Percentiles rank a stretch among this genome's conserved stretches.
Conservation (phyloP, 2,888 invertebrate species). For the Deilephila elpenor region DNA sequence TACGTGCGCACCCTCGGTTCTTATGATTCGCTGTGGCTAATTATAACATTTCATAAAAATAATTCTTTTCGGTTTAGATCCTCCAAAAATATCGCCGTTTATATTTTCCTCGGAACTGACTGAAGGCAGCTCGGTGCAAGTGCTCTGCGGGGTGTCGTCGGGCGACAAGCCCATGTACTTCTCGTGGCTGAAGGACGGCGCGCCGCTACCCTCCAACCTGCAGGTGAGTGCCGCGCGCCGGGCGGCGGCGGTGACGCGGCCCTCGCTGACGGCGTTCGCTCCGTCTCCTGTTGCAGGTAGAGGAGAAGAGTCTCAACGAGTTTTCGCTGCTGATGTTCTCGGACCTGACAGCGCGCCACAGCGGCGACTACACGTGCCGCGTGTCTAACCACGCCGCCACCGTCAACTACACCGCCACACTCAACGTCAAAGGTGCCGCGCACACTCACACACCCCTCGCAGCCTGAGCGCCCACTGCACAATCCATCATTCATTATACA, state of each 20-base stretch:
- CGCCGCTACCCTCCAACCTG: conserved; percentile 84
- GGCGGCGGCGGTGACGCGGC: background rate
- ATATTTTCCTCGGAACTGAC: conserved; percentile 92
- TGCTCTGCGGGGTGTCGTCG: conserved; percentile 90
- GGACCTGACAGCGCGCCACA: conserved; percentile 87
- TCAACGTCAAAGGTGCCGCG: conserved; percentile 86
- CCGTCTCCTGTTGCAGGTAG: conserved; percentile 69
- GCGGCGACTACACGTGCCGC: conserved; percentile 89
- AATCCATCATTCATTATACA: no score
- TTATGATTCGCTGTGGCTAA: no score
- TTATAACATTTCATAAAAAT: background rate
- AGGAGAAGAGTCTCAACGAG: conserved; percentile 88
- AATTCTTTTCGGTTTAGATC: conserved; percentile 73
- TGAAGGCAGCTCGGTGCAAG: conserved; percentile 92
- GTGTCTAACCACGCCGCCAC: conserved; percentile 88
- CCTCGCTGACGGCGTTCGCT: background rate
- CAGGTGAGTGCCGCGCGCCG: conserved; percentile 72
- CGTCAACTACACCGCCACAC: conserved; percentile 87
- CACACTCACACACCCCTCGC: no score
- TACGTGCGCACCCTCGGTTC: conserved; percentile 62
- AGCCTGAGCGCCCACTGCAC: no score
- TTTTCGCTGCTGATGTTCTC: conserved; percentile 89
- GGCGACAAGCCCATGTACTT: conserved; percentile 89
- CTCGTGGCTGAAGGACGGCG: conserved; percentile 87
- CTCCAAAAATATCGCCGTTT: conserved; percentile 94